Evolutionary conservation across 2,113 vertebrate genomes (phyloP).

Genomic region (Tupaia tana): DNA sequence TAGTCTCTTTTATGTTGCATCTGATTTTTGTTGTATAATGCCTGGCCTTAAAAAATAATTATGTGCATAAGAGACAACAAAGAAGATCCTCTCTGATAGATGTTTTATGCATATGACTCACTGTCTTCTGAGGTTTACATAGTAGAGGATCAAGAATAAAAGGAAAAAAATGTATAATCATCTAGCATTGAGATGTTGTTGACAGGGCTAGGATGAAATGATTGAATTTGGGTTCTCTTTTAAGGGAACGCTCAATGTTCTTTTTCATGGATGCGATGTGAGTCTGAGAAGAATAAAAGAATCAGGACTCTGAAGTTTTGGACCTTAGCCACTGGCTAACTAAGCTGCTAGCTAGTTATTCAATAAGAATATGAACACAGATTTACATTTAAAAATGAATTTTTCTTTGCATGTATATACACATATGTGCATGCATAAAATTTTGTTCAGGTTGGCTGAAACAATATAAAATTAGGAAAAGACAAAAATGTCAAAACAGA

Average conservation of each 20-base stretch:
- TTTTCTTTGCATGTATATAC: not conserved
- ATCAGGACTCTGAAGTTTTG: not conserved
- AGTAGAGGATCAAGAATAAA: not conserved
- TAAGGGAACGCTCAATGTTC: not conserved
- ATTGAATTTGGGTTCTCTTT: not conserved
- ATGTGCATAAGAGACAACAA: conserved; percentile 14
- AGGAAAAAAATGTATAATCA: rapidly evolving
- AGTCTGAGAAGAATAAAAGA: not conserved
- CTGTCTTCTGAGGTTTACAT: not conserved
- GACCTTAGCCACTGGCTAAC: not conserved
- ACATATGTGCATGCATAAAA: not conserved
- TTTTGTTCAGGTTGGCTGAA: not conserved
- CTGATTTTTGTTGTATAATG: conserved; percentile 67
- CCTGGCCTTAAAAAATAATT: conserved; percentile 53
- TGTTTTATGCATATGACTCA: not conserved
- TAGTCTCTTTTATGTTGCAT: conserved; percentile 59
- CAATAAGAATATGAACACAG: not conserved
- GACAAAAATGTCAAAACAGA: not conserved
- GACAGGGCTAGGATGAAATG: not conserved
- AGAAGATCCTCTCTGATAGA: not conserved
- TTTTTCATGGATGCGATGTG: not conserved
- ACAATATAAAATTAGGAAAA: not conserved
- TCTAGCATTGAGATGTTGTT: not conserved
- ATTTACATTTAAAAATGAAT: conserved; percentile 13
- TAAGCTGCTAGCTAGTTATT: not conserved